phyloP scores from a whole-genome alignment of 2,113 vertebrate genomes.

The Speoplatyrhinus poulsoni region DNA sequence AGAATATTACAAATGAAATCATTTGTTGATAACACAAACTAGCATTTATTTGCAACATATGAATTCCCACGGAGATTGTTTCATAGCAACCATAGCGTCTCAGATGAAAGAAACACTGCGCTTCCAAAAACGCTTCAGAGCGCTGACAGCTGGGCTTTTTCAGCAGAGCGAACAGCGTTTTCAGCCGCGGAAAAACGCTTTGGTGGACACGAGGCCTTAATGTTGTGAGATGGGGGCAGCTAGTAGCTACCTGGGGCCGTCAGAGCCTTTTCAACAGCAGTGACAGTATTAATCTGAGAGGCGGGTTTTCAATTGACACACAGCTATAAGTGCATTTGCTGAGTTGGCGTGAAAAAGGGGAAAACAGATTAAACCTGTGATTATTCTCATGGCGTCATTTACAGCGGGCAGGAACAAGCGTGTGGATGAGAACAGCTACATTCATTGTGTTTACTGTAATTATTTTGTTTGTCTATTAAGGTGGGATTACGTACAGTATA shows the following conservation, averaged over 20 bases:
- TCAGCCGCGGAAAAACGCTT: no score
- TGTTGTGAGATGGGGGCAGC: conserved; percentile 26
- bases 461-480: conserved; percentile 40
- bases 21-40: no score
- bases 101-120: no score
- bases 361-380: conserved; percentile 51
- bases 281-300: conserved; percentile 33
- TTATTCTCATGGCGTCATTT: conserved; percentile 52
- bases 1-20: no score
- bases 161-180: no score
- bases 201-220: neutral
- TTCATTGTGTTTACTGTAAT: conserved; percentile 45
- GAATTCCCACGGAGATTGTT: no score
- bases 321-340: conserved; percentile 32
- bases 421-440: conserved; percentile 9
- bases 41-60: no score
- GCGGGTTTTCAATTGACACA: conserved; percentile 37
- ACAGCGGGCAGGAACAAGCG: conserved; percentile 45
- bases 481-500: conserved; percentile 29
- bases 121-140: no score
- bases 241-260: neutral
- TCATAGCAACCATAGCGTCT: no score
- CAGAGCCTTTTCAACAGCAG: neutral
- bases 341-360: conserved; percentile 41
- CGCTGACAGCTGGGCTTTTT: no score